Percentiles rank a stretch among this genome's conserved stretches.
phyloP scores from a whole-genome alignment of 2,113 vertebrate species.

The Prinia subflava region DNA sequence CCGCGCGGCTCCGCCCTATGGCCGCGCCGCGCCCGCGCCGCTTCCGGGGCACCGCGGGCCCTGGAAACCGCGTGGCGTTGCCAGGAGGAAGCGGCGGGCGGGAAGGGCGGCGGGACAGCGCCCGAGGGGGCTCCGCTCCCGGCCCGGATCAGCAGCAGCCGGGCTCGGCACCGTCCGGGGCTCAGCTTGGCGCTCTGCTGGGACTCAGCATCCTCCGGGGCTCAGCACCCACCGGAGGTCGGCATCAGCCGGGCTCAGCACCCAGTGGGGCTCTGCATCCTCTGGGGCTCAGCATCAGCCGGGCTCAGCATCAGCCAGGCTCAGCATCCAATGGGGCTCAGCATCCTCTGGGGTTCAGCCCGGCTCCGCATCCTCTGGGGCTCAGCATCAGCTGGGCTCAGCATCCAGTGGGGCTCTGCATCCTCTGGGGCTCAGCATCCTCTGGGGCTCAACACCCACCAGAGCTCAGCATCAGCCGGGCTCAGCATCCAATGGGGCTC shows the following conservation, averaged over 20 bases:
- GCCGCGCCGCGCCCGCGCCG: not conserved
- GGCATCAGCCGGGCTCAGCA: no score
- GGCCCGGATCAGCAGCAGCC: not conserved
- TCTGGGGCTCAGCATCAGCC: not conserved
- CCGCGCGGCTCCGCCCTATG: not conserved
- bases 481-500: not conserved
- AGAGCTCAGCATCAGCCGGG: not conserved
- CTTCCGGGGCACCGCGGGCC: not conserved
- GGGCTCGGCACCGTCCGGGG: not conserved
- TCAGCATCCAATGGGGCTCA: not conserved
- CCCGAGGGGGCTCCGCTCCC: not conserved
- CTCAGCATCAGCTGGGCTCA: not conserved
- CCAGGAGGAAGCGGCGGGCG: not conserved
- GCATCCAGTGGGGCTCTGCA: not conserved
- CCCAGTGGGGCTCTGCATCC: not conserved
- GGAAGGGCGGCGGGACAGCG: not conserved
- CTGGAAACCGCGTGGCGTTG: not conserved
- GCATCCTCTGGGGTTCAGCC: not conserved
- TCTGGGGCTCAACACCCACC: fast-evolving
- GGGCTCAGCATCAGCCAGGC: not conserved
- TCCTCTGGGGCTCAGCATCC: not conserved
- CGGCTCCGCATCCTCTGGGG: not conserved
- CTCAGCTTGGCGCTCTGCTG: no score
- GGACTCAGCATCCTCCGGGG: not conserved
- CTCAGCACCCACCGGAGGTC: not conserved